Evolutionary conservation across 2,113 vertebrate genomes (phyloP), one percentile per base, ranked within the genome.

Genomic region (Chloebia gouldiae): DNA sequence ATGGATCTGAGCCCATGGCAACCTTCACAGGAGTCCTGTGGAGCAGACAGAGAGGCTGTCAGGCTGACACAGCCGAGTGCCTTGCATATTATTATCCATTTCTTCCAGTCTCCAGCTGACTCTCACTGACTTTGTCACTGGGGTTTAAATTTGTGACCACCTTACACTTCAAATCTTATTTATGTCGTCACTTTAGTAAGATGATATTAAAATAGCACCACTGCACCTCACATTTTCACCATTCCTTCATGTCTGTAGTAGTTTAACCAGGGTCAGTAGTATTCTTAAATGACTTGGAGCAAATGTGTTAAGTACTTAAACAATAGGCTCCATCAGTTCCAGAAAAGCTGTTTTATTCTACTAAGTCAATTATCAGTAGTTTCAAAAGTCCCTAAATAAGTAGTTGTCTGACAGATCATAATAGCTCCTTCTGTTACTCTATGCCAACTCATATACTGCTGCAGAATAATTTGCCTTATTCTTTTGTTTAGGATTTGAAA

Each of bases 11-110:
- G 96, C 94, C 94, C 88, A 92, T 95, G 91, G 95, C 94, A 97
- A 95, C 91, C 96, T 97, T 95, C 91, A 85, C 93, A 95, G 96
- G 83, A 93, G 91, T 86, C 95, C 91, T 89, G 94, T 81, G 81
- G 94, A 93, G 94, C 94, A 97, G 96, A 91, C 94, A 95, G 95
- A 93, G 88, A 91, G 83, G 80, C 92, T 97, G 96, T 96, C 96
- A 95, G 86, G 88, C 92, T 96, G 96, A 92, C 88, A 95, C 83
- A 97, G 94, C 60, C 9, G 76, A 97, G 54, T 92, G 95, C 90
- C 65, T 96, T 94, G 93, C 82, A 91, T 95, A 84, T 86, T 94
- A 92, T 96, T 92, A 88, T 94, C 81, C 92, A 65, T 92, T 91
- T 83, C 44, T 92, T 82, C 56, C 61, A 88, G 64, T 64, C 82